A percentile compares a stretch with the other conserved stretches of the same genome.
Conservation (phyloP, 2,113 vertebrate genomes). For the Bubo bubo region DNA sequence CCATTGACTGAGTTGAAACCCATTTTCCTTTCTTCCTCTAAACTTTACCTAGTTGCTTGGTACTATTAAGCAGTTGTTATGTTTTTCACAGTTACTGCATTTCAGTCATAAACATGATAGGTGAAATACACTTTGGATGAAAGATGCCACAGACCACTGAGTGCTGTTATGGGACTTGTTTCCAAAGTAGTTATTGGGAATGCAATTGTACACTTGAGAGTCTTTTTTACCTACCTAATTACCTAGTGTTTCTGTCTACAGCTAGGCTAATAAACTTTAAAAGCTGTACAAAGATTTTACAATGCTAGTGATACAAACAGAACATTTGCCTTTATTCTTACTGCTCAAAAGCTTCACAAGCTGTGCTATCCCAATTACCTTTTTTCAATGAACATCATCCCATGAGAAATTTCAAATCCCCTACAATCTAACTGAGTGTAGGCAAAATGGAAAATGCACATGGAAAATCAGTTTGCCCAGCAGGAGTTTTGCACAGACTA, state of each 20-base stretch:
- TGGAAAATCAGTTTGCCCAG: background rate
- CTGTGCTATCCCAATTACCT: background rate
- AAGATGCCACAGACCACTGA: slow-evolving; percentile 12
- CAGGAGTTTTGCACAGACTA: background rate
- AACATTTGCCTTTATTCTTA: background rate
- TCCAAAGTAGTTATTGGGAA: background rate
- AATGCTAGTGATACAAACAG: background rate
- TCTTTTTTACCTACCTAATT: slow-evolving; percentile 1
- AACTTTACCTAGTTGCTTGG: background rate
- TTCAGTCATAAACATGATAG: background rate
- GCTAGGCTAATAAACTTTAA: slow-evolving; percentile 15
- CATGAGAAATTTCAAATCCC: slow-evolving; percentile 5
- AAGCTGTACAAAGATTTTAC: background rate
- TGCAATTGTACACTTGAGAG: background rate
- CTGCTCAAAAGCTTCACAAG: background rate
- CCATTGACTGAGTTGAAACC: background rate
- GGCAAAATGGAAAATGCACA: background rate
- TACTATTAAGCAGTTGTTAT: background rate
- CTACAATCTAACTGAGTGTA: background rate
- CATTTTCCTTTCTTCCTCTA: background rate
- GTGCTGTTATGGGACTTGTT: background rate
- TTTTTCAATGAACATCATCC: background rate
- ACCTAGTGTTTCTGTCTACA: background rate
- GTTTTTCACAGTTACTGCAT: background rate
- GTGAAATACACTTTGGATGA: background rate